A percentile compares a stretch with the other conserved stretches of the same genome.
phyloP scores from a whole-genome alignment of 1,140 invertebrate genomes.

The Gonioctena quinquepunctata region DNA sequence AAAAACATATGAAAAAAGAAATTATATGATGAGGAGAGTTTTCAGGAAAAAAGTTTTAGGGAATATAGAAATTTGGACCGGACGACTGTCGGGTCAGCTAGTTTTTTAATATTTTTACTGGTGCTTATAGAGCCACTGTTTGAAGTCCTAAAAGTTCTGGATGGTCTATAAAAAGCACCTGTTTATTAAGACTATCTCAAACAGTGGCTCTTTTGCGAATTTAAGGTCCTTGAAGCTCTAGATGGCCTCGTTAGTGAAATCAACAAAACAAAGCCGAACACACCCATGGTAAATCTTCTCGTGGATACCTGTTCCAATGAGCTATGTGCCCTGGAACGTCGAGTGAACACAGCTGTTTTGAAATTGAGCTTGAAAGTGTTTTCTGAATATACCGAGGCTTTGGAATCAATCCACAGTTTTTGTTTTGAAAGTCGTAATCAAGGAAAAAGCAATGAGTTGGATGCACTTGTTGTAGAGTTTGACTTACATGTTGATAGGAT shows the following conservation, averaged over 20 bases:
- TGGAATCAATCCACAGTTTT: slow-evolving; percentile 38
- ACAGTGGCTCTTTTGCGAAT: no score
- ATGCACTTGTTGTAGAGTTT: slow-evolving; percentile 61
- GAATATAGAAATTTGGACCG: no score
- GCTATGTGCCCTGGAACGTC: slow-evolving; percentile 46
- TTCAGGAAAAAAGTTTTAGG: no score
- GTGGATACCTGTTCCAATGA: slow-evolving; percentile 38
- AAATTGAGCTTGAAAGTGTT: slow-evolving; percentile 44
- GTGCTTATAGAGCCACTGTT: no score
- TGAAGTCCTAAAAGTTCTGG: no score
- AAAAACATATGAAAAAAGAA: no score
- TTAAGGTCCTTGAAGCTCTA: slow-evolving; percentile 38
- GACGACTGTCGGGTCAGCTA: no score
- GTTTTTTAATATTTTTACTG: no score
- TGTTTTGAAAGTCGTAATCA: slow-evolving; percentile 28
- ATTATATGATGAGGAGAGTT: no score
- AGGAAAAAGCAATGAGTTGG: slow-evolving; percentile 25
- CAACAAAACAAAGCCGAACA: slow-evolving; percentile 25
- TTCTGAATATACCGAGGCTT: slow-evolving; percentile 31
- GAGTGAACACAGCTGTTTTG: slow-evolving; percentile 45
- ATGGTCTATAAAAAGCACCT: no score
- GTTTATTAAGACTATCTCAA: no score
- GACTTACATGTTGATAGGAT: slow-evolving; percentile 68
- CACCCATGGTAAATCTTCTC: slow-evolving; percentile 40
- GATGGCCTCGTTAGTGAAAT: slow-evolving; percentile 35